Evolutionary conservation across 2,888 invertebrate genomes (phyloP).

Genomic region (Asteroscopus sphinx): DNA sequence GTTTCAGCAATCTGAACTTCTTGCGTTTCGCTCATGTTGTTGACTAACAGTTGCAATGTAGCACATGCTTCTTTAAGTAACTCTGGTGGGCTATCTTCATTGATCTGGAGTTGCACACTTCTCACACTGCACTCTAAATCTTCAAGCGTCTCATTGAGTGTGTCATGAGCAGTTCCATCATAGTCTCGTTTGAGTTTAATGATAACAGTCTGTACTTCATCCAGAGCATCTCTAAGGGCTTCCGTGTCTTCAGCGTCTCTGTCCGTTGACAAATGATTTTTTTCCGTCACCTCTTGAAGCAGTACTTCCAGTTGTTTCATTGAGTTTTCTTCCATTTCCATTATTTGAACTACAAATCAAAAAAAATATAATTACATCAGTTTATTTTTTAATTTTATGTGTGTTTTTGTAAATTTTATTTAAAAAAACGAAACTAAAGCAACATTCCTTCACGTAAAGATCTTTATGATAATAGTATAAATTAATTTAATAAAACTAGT

Average conservation of each 20-base stretch:
- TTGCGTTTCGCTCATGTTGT: constrained; percentile 74
- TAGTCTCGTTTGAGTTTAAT: constrained; percentile 83
- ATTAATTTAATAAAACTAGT: too few species aligned
- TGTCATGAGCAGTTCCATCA: constrained; percentile 75
- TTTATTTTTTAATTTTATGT: neutral
- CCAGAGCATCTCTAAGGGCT: constrained; percentile 74
- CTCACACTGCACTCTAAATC: constrained; percentile 88
- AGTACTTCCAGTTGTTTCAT: constrained; percentile 71
- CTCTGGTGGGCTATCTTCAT: constrained; percentile 80
- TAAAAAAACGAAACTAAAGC: too few species aligned
- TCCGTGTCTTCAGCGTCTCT: constrained; percentile 69
- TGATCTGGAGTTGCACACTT: constrained; percentile 85
- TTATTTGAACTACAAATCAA: constrained; percentile 55
- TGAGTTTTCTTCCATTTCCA: constrained; percentile 62
- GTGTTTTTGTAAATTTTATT: too few species aligned
- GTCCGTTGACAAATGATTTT: constrained; percentile 64
- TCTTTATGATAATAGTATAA: too few species aligned
- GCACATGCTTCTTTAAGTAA: constrained; percentile 82
- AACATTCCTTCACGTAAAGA: too few species aligned
- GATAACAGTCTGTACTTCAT: constrained; percentile 84
- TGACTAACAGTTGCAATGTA: constrained; percentile 77
- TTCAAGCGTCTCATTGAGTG: constrained; percentile 85
- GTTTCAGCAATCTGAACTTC: constrained; percentile 58
- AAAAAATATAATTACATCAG: constrained; percentile 1
- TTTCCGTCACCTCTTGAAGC: constrained; percentile 75